Evolutionary conservation across 2,113 vertebrate species (phyloP), one percentile per base, ranked within the genome.

Genomic region (Phrynocephalus versicolor): DNA sequence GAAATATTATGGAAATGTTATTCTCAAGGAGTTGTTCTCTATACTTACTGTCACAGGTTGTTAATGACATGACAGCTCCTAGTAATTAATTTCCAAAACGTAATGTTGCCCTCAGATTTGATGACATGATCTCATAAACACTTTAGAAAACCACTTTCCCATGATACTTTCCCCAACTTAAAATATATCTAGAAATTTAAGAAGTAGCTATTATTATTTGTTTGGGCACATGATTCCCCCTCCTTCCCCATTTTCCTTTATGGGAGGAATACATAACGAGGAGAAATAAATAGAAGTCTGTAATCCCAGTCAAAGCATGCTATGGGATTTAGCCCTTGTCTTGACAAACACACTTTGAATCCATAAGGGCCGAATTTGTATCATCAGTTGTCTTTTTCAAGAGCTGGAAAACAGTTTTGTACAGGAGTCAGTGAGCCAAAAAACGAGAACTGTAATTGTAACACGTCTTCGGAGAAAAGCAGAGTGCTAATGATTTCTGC

Each of bases 361-460:
- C 41, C 45, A 21, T 69, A 37, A 67, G 73, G 62, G 69, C 62
- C 55, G 64, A 84, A 84, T 69, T 77, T 67, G 69, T 67, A 62
- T 77, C 23, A 77, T 76, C 77, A 69, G 65, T 30, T 55, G 7
- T 84, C 33, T 69, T 19, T 67, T 84, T 13, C 72, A 77, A 84
- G 39, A 39, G 41, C 35, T 77, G 41, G 83, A 84, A 84, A 77
- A 77, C 3, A 77, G 25, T 67, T 84, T 84, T 84, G 83, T 33
- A 41, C 73, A n/a, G 41, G 45, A 77, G n/a, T 27, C 74, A 84
- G 41, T 37, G 62, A 84, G 33, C 73, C 73, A 69, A 67, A 69
- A 84, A 84, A 84, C 14, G 74, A 84, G 62, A 65, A 45, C 77
- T 35, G 41, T 55, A 84, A 84, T 84, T 84, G 73, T 84, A 77